Percentiles rank a stretch among this genome's conserved stretches.
Conservation (phyloP, 2,113 vertebrate species). For the Bettongia penicillata region DNA sequence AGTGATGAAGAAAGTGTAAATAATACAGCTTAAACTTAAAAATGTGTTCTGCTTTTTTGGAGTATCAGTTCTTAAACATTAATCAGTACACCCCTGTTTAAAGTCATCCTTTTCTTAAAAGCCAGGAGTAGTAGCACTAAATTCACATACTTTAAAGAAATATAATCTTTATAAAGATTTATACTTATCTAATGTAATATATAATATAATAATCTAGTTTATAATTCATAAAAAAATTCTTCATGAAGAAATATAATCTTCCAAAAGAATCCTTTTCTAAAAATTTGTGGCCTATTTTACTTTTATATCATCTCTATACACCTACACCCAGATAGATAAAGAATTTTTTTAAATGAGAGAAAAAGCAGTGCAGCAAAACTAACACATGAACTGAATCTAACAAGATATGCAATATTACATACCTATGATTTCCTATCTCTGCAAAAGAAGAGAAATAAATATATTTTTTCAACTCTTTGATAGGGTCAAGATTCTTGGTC, state of each 20-base stretch:
- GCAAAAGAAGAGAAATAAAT: not conserved
- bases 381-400: not conserved
- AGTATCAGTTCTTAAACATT: not conserved
- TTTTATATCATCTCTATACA: not conserved
- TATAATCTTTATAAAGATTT: constrained; percentile 3
- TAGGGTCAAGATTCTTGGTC: not conserved
- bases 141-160: constrained; percentile 28
- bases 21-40: not conserved
- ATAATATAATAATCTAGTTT: no score
- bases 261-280: not conserved
- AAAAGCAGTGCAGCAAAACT: not conserved
- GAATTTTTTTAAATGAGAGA: not conserved
- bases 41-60: not conserved
- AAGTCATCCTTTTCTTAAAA: constrained; percentile 9
- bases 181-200: not conserved
- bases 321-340: not conserved
- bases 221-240: not conserved
- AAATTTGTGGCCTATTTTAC: not conserved
- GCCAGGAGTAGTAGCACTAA: not conserved
- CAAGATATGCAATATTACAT: not conserved
- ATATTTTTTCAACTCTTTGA: not conserved
- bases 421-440: not conserved
- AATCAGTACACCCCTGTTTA: not conserved
- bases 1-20: not conserved
- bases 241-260: not conserved